A percentile compares a stretch with the other conserved stretches of the same genome.
Evolutionary conservation across 1,140 invertebrate species (phyloP).

Genomic region (Drosophila micromelanica): DNA sequence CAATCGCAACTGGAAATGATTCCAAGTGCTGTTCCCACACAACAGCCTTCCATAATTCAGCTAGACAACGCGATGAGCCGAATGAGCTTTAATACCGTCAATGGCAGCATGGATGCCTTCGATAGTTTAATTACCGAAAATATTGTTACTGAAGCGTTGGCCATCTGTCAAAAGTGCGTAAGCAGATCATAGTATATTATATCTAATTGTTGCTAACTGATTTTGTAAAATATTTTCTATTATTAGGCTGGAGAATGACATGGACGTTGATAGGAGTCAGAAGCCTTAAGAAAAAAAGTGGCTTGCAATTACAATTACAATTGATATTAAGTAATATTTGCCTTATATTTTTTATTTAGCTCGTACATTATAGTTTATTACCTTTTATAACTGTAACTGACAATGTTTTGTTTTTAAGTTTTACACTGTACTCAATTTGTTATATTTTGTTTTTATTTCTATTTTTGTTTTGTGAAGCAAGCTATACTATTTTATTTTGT

Average conservation of each 20-base stretch:
- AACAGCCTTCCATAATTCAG: constrained; percentile 14
- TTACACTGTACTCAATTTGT: neutral
- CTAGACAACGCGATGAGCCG: constrained; percentile 38
- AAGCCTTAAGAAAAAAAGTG: neutral
- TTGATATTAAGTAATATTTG: constrained; percentile 27
- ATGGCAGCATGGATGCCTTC: constrained; percentile 10
- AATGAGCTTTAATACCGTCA: constrained; percentile 26
- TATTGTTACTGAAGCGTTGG: constrained; percentile 39
- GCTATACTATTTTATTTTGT: neutral
- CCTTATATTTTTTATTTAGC: no score
- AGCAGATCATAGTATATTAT: neutral
- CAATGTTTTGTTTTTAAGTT: neutral
- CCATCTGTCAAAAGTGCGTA: constrained; percentile 39
- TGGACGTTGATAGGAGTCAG: constrained; percentile 31
- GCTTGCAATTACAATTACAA: neutral
- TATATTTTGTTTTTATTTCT: neutral
- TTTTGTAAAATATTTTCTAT: constrained; percentile 6
- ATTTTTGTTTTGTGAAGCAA: neutral
- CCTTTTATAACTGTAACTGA: neutral
- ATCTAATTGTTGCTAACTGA: neutral
- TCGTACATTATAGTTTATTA: neutral
- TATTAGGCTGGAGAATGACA: constrained; percentile 40
- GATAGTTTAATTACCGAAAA: constrained; percentile 37
- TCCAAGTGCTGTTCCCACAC: neutral
- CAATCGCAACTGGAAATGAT: constrained; percentile 14